Conservation (phyloP, 2,113 vertebrate species). For the Dunckerocampus dactyliophorus region DNA sequence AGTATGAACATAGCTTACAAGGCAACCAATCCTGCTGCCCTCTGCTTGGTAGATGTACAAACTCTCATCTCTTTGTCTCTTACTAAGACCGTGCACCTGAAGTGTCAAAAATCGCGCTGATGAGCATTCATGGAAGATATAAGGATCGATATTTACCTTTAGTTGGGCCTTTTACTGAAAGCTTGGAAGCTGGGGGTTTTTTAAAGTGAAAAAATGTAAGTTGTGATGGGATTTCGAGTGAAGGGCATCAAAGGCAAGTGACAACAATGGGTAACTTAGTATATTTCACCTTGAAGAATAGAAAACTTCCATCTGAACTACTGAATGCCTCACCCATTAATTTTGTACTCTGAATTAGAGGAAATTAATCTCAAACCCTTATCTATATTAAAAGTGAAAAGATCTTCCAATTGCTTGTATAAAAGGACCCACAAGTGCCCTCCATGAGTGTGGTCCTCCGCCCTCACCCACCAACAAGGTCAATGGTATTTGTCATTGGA, state of each 20-base stretch:
- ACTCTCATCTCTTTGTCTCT: too few species aligned
- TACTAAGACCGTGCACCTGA: too few species aligned
- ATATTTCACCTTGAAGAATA: too few species aligned
- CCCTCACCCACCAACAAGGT: background rate
- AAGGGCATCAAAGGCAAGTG: slow-evolving; percentile 1
- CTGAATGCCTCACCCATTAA: background rate
- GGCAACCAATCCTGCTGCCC: too few species aligned
- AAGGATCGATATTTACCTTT: background rate
- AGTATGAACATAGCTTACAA: too few species aligned
- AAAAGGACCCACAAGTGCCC: background rate
- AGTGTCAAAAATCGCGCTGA: background rate
- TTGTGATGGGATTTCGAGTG: background rate
- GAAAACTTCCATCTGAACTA: background rate
- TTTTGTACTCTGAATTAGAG: background rate
- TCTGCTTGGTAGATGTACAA: too few species aligned
- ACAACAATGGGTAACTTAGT: background rate
- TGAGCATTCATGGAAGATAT: background rate
- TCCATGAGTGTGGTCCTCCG: background rate
- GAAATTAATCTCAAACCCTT: background rate
- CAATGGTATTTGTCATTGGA: background rate
- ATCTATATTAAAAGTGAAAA: background rate
- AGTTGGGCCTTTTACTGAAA: background rate
- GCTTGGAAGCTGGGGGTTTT: background rate
- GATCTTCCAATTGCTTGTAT: background rate
- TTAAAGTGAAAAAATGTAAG: background rate